Evolutionary conservation across 2,797 vertebrate genomes (phyloP), one percentile per base, ranked within the genome.

Genomic region (Platyrinchus mystaceus): DNA sequence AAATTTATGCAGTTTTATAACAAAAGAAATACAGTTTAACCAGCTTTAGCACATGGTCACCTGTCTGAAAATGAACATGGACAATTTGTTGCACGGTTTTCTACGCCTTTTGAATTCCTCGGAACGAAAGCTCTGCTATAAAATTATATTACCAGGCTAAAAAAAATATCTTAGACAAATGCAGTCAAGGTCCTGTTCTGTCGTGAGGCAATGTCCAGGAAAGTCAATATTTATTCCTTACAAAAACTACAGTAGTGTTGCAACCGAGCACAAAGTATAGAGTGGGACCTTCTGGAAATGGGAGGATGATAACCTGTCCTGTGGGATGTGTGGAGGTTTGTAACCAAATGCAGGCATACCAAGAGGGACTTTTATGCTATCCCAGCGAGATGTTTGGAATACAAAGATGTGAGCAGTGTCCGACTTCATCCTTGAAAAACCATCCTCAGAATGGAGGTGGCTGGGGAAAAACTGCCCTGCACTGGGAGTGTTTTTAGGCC

Each of bases 191-290:
- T 93, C 90, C 82, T 60, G 68, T 66, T 83, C 82, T 92, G 84
- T 86, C n/a, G 12, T 92, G 87, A 95, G 84, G 95, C 92, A 93
- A 90, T 74, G 62, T 74, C 84, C 90, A 64, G 94, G 86, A 94
- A 93, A 93, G 95, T 97, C 94, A 97, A 95, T 97, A 97, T 95
- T 96, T 90, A 95, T 94, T 89, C 68, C 94, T 94, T 74, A 76
- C 83, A 90, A 95, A 97, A 94, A 86, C 64, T 74, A 46, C 90
- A 75, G 71, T 9, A 68, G 66, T 96, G 92, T 96, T 83, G 93
- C 93, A 95, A 95, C 49, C 0, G 30, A 85, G 90, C 92, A 21
- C 94, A 87, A 92, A 95, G 93, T 92, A 16, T 92, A 62, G 81
- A 78, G 50, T 2, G 17, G 73, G 71, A 39, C 53, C 49, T 84